Conservation (phyloP, 92 coral and sea anemone species). For the Parazoanthus darwini region DNA sequence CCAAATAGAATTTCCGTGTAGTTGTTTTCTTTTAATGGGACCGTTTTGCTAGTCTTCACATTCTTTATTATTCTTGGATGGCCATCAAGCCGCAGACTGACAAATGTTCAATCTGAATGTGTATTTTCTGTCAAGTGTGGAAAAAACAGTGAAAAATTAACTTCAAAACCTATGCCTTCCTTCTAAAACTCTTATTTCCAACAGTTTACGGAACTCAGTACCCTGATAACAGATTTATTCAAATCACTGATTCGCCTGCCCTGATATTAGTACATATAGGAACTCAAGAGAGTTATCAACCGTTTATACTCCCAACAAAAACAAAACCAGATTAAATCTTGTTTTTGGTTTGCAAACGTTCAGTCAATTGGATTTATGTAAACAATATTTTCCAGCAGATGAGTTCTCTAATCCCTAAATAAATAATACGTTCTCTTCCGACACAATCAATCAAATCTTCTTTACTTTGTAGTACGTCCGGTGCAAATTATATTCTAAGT, state of each 20-base stretch:
- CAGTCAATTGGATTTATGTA: neutral
- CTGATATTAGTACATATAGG: too few relatives aligned
- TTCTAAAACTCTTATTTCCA: too few relatives aligned
- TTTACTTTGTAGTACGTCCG: too few relatives aligned
- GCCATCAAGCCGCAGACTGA: neutral
- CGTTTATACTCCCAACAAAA: neutral
- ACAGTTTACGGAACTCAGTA: neutral
- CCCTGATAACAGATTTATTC: too few relatives aligned
- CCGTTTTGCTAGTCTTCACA: too few relatives aligned
- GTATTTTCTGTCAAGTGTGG: neutral
- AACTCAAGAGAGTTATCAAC: too few relatives aligned
- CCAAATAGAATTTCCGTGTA: neutral
- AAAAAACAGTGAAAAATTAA: too few relatives aligned
- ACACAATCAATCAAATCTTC: too few relatives aligned
- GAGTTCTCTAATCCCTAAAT: constrained; percentile 1
- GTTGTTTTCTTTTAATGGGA: neutral
- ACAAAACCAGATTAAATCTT: neutral
- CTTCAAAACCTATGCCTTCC: neutral
- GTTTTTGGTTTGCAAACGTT: neutral
- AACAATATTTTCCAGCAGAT: neutral
- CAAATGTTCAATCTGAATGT: neutral
- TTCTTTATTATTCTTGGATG: too few relatives aligned
- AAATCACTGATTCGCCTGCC: neutral
- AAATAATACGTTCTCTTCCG: too few relatives aligned
- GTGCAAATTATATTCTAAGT: too few relatives aligned